Evolutionary conservation across 2,113 vertebrate genomes (phyloP).

Genomic region (Corynorhinus townsendii): DNA sequence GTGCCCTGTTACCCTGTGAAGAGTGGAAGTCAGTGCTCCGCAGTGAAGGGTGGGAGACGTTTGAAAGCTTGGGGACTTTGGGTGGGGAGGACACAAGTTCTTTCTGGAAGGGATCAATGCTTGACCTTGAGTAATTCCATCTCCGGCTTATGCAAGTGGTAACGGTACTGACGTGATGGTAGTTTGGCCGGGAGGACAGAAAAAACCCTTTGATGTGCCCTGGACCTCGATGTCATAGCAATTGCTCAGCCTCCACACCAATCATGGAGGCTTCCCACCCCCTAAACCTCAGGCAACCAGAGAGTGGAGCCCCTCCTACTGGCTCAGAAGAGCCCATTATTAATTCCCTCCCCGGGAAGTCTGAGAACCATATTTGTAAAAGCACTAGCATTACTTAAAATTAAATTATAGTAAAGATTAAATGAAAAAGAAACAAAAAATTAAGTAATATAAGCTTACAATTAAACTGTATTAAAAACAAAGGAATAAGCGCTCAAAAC

Average conservation of each 20-base stretch:
- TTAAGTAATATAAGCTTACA: background rate
- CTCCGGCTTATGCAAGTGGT: background rate
- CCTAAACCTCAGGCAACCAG: background rate
- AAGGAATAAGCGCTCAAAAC: background rate
- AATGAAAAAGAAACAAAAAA: background rate
- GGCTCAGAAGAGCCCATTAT: background rate
- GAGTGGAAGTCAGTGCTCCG: background rate
- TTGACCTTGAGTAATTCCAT: background rate
- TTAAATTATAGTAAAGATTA: background rate
- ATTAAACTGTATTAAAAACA: background rate
- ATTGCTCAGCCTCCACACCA: background rate
- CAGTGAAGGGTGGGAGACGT: background rate
- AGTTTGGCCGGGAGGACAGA: background rate
- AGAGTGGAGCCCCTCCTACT: background rate
- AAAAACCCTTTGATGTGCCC: conserved; percentile 16
- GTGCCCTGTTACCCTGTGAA: background rate
- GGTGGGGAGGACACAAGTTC: background rate
- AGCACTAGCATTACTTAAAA: background rate
- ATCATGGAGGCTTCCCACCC: background rate
- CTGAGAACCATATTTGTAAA: background rate
- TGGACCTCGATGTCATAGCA: background rate
- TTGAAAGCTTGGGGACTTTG: background rate
- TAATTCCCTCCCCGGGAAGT: background rate
- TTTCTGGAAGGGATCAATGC: background rate
- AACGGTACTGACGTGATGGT: background rate